These are phyloP conservation scores for Neosilurus hyrtlii DNA, from an alignment of 2,797 vertebrate species.

Conservation along the genomic window DNA sequence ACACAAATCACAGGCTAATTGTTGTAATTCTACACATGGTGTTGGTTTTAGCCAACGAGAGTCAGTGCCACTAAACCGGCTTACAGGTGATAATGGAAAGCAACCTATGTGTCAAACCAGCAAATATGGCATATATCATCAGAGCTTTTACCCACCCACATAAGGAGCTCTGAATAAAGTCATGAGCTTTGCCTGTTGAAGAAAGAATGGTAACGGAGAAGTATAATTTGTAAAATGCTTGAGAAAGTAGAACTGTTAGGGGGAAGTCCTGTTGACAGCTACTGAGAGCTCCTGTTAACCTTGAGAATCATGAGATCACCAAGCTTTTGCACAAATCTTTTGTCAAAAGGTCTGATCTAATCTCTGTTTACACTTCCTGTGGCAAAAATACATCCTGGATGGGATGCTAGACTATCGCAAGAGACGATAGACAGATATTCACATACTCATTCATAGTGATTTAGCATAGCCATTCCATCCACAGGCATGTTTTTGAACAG, in stretches of 20 bases:
- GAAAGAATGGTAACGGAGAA: conserved; percentile 46
- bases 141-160: conserved; percentile 15
- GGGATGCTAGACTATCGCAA: neutral
- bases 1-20: conserved; percentile 70
- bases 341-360: conserved; percentile 40
- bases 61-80: conserved; percentile 41
- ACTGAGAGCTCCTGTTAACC: conserved; percentile 54
- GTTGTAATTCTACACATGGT: conserved; percentile 66
- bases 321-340: conserved; percentile 32
- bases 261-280: conserved; percentile 43
- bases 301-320: conserved; percentile 49
- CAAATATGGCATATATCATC: conserved; percentile 63
- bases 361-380: conserved; percentile 6
- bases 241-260: conserved; percentile 42
- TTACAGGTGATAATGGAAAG: conserved; percentile 38
- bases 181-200: conserved; percentile 46
- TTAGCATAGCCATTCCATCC: neutral
- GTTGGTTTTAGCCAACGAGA: conserved; percentile 65
- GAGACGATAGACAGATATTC: neutral
- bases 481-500: neutral
- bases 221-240: conserved; percentile 42
- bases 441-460: neutral
- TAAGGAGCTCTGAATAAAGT: conserved; percentile 43
- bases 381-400: neutral
- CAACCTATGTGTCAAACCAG: conserved; percentile 66